Evolutionary conservation across 1,140 invertebrate species (phyloP), one percentile per base, ranked within the genome.

Genomic region (Anastatus disparis): DNA sequence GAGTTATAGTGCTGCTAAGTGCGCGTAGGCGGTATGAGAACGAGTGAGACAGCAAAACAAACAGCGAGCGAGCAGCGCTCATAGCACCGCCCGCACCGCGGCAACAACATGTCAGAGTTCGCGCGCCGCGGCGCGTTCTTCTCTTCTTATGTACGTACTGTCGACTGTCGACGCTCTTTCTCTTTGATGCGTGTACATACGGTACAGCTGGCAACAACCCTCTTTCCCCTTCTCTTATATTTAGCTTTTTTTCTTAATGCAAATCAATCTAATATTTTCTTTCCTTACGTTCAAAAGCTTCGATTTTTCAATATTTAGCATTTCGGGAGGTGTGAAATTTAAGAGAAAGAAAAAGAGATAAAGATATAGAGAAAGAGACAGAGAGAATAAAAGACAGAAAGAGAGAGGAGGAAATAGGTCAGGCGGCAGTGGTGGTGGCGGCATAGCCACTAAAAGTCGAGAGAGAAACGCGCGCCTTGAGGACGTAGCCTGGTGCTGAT

Each of bases 91-190:
- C 1, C 20, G 3, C 17, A 20, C 50, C 27, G 53, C 53, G 10
- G 24, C 52, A 42, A 38, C 65, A 68, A 68, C 65, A 68, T 59
- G 55, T 59, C 65, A 68, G 65, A 68, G 65, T 68, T 68, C 65
- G 65, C 53, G 29, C 55, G 52, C 42, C 56, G 26, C 27, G 48
- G n/a, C 48, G 20, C 50, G 15, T 56, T n/a, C n/a, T 44, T 44
- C 42, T 44, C 42, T n/a, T n/a, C n/a, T n/a, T n/a, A n/a, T n/a
- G n/a, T n/a, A n/a, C n/a, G n/a, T n/a, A n/a, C n/a, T n/a, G n/a
- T n/a, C n/a, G n/a, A n/a, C n/a, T n/a, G n/a, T n/a, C n/a, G n/a
- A 35, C 31, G 4, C 31, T 35, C 31, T 35, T 35, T 35, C 31
- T 35, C 31, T 35, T 10, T 35, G 31, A 6, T 35, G 31, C 4